Evolutionary conservation across 1,140 invertebrate genomes (phyloP).

Genomic region (Gerris buenoi): DNA sequence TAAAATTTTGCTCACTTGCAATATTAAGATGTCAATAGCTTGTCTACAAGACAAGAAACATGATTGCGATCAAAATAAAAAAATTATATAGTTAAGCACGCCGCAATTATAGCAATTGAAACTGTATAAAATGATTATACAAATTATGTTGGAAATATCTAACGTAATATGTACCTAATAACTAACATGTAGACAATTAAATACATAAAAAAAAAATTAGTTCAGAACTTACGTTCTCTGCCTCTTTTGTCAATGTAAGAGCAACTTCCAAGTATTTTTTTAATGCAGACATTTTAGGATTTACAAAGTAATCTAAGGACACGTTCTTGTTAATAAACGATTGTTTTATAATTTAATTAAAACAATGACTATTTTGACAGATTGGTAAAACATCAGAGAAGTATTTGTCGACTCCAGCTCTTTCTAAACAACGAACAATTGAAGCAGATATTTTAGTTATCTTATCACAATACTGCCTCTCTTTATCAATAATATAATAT

Average conservation of each 20-base stretch:
- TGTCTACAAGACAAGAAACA: neutral
- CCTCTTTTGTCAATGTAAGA: slow-evolving; percentile 34
- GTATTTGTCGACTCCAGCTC: too few relatives aligned
- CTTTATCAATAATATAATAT: too few relatives aligned
- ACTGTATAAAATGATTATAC: neutral
- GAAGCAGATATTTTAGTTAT: too few relatives aligned
- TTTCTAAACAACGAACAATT: too few relatives aligned
- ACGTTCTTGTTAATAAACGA: too few relatives aligned
- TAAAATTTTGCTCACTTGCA: too few relatives aligned
- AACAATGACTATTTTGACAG: too few relatives aligned
- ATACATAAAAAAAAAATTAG: neutral
- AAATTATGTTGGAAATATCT: slow-evolving; percentile 2
- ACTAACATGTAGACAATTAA: too few relatives aligned
- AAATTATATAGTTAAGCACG: neutral
- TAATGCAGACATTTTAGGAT: neutral
- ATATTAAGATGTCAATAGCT: too few relatives aligned
- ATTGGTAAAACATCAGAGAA: too few relatives aligned
- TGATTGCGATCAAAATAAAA: neutral
- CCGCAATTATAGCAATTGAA: neutral
- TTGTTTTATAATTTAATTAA: neutral
- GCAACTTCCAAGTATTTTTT: slow-evolving; percentile 31
- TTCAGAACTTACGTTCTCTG: slow-evolving; percentile 35
- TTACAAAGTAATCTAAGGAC: neutral
- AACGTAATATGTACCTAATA: too few relatives aligned
- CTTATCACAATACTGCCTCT: too few relatives aligned